A percentile compares a stretch with the other conserved stretches of the same genome.
Evolutionary conservation across 1,140 invertebrate genomes (phyloP).

Genomic region (Drosophila lini): DNA sequence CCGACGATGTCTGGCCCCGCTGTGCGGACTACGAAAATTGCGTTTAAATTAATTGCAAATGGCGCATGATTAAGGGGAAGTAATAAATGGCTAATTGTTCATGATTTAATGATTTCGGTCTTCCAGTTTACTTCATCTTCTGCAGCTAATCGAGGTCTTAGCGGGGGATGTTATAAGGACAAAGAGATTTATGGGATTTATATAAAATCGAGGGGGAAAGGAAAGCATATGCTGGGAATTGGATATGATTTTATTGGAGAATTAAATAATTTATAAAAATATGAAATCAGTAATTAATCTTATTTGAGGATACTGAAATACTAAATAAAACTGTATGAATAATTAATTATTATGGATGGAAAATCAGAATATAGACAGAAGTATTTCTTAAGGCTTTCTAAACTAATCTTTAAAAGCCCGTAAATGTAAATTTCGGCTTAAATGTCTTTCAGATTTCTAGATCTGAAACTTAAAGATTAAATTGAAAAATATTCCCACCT

Average conservation of each 20-base stretch:
- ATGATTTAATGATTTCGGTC: slow-evolving; percentile 75
- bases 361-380: too few relatives aligned
- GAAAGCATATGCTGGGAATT: background rate
- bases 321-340: too few relatives aligned
- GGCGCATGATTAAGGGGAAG: slow-evolving; percentile 80
- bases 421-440: background rate
- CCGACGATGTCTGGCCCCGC: slow-evolving; percentile 42
- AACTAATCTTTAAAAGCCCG: background rate
- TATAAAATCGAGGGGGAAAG: background rate
- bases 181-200: slow-evolving; percentile 2
- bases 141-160: slow-evolving; percentile 17
- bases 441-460: background rate
- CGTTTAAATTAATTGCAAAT: slow-evolving; percentile 83
- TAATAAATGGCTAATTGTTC: slow-evolving; percentile 78
- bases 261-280: background rate
- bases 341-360: too few relatives aligned
- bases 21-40: slow-evolving; percentile 72
- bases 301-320: too few relatives aligned
- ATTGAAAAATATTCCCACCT: slow-evolving; percentile 1
- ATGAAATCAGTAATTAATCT: too few relatives aligned
- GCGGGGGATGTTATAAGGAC: background rate
- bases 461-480: background rate
- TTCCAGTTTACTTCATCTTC: slow-evolving; percentile 31
- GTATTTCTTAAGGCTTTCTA: too few relatives aligned
- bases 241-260: background rate